Base-by-base conservation (phyloP, 2,113 vertebrate species). In the Grammomys dolichurus region DNA sequence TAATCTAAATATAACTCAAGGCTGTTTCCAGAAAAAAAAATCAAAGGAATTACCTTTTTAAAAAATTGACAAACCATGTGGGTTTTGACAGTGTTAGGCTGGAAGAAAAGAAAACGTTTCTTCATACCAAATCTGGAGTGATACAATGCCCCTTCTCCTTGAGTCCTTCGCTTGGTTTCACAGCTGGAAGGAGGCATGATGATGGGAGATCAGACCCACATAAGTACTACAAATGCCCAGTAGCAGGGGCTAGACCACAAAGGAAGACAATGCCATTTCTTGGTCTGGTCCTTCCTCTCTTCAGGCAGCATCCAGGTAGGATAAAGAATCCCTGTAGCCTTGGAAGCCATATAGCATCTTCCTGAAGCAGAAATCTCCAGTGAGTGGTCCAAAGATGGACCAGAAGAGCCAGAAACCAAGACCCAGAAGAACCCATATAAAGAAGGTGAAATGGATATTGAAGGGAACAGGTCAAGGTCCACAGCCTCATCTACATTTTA, bases 1-100 rank as follows among this genome's bases (percentile, higher is more conserved):
- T 85, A 87, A 82, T 81, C 87, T 46, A 89, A 86, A 85, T 81
- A 28, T 10, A 92, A 95, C 69, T n/a, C 54, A 76, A 90, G 60
- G 16, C 89, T 46, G 11, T 70, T 72, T 67, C 63, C 69, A 73
- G 70, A 81, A 67, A 13, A 33, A 82, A n/a, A 94, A 36, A 73
- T 46, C 70, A 33, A 88, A 69, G 4, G 46, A 85, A 76, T 48
- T 75, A 22, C 19, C 67, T 67, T 20, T 5, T 28, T 72, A 88
- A 67, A 73, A 9, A 67, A 85, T 87, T 22, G 8, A 0, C n/a
- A 40, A 58, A 72, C 56, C 65, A 75, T 17, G 58, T 80, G 54
- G 72, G 78, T 97, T 69, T 86, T 81, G 80, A 72, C 16, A 63
- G 36, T 85, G 40, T 11, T 36, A 17, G 67, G 14, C 80, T 92